Base-by-base conservation (phyloP, 2,113 vertebrate species). In the Sylvietta virens region DNA sequence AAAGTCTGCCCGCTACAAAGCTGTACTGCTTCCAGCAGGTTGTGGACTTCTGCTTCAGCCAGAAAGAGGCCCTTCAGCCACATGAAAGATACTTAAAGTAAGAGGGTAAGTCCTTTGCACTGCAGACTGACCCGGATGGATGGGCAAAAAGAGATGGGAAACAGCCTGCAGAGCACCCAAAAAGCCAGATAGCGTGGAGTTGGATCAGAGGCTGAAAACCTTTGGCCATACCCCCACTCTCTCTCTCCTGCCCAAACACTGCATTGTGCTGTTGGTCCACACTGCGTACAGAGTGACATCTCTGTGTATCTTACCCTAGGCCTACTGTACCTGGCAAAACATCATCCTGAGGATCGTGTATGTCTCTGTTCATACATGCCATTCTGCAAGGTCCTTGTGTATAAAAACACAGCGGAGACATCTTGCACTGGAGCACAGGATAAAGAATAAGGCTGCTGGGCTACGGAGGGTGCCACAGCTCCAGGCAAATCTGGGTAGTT, bases 331-430 rank as follows among this genome's bases (percentile, higher is more conserved):
- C 47, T 31, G 27, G 44, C 31, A 89, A 89, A 89, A 78, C 37
- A 31, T 33, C 35, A 44, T 31, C 31, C 31, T 0, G 0, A 78
- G 26, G 42, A 65, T 40, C 3, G 3, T 3, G 3, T 35, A 27
- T 1, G 4, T 40, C 37, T 53, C 39, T 50, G 27, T 33, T 80
- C 37, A n/a, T 0, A 1, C 16, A 26, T 7, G 13, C 0, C 0
- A 48, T 78, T 90, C 71, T 67, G 35, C 54, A 73, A 48, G n/a
- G 31, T 73, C 16, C 4, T n/a, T 16, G 13, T 11, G 37, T 2
- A 21, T 30, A 13, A 54, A 58, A 81, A 50, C 35, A 10, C 57
- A 76, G 33, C 3, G 2, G 39, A 66, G 26, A 37, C 27, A 27
- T 50, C 78, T 84, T 84, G 15, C 33, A 57, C n/a, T 61, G 39